These are phyloP conservation scores for Cotesia vestalis DNA, from an alignment of 1,140 invertebrate species.

Conservation along the genomic window DNA sequence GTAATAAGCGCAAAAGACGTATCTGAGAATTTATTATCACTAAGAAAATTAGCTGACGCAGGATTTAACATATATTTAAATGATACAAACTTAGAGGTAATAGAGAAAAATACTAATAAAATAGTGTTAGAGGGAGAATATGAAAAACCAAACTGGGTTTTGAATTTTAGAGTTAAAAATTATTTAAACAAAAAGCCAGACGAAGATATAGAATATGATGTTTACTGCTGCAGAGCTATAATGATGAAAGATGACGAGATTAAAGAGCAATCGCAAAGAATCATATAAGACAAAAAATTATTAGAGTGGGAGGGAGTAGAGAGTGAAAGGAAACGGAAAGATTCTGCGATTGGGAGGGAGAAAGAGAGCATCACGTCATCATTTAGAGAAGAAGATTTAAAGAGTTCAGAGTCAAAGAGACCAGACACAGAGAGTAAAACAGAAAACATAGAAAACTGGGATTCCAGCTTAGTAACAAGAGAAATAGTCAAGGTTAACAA, in stretches of 20 bases:
- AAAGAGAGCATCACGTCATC: conserved; percentile 24
- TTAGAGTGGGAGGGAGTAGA: conserved; percentile 35
- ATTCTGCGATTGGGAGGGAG: conserved; percentile 43
- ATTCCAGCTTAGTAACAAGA: conserved; percentile 14
- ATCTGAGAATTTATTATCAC: conserved; percentile 27
- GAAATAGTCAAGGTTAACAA: conserved; percentile 38
- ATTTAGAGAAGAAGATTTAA: conserved; percentile 6
- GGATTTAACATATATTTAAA: conserved; percentile 29
- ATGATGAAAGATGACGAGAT: conserved; percentile 17
- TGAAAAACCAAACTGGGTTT: conserved; percentile 38
- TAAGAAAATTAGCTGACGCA: conserved; percentile 31
- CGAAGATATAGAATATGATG: conserved; percentile 2
- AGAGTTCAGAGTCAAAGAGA: background rate
- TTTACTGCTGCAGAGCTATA: conserved; percentile 17
- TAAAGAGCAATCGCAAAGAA: conserved; percentile 33
- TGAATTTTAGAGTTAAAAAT: conserved; percentile 28
- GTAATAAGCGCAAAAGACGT: conserved; percentile 29
- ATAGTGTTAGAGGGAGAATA: conserved; percentile 26
- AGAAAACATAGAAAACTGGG: background rate
- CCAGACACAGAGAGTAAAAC: conserved; percentile 15
- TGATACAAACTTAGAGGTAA: conserved; percentile 21
- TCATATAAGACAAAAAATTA: conserved; percentile 11
- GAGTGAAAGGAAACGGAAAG: conserved; percentile 11
- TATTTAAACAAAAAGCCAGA: conserved; percentile 12
- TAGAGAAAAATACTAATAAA: conserved; percentile 17